Conservation (phyloP, 2,113 vertebrate species). For the Indicator indicator region DNA sequence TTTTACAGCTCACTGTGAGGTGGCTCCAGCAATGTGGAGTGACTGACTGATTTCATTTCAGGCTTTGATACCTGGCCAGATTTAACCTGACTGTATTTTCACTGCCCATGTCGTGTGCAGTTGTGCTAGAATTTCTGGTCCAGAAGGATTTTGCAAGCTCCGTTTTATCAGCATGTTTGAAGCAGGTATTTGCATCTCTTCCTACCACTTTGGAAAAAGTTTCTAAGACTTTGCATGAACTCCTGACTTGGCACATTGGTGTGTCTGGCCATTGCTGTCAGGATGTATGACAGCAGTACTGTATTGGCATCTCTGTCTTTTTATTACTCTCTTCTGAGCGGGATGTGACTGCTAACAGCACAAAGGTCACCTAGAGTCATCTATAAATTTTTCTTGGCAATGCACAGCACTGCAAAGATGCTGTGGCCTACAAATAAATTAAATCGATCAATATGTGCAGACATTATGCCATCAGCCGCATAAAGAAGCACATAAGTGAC, state of each 20-base stretch:
- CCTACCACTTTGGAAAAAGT: background rate
- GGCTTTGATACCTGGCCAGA: background rate
- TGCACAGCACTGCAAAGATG: background rate
- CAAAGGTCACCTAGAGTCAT: background rate
- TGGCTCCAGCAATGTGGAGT: background rate
- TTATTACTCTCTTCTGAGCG: background rate
- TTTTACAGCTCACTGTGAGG: background rate
- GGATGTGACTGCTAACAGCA: background rate
- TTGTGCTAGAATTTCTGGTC: background rate
- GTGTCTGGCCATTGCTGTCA: background rate
- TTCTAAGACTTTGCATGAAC: background rate
- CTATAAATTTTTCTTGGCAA: background rate
- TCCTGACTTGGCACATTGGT: background rate
- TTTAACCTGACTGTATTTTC: background rate
- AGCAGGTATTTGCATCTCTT: background rate
- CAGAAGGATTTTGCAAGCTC: background rate
- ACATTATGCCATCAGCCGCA: background rate
- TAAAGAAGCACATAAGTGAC: fast-evolving
- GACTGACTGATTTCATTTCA: background rate
- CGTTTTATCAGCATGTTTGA: background rate
- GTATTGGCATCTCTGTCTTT: background rate
- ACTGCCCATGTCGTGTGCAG: background rate
- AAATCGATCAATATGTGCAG: background rate
- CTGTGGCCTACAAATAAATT: background rate
- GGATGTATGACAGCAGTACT: background rate